These are phyloP conservation scores for Pyrochroa serraticornis DNA, from an alignment of 2,888 invertebrate species.

Conservation along the genomic window DNA sequence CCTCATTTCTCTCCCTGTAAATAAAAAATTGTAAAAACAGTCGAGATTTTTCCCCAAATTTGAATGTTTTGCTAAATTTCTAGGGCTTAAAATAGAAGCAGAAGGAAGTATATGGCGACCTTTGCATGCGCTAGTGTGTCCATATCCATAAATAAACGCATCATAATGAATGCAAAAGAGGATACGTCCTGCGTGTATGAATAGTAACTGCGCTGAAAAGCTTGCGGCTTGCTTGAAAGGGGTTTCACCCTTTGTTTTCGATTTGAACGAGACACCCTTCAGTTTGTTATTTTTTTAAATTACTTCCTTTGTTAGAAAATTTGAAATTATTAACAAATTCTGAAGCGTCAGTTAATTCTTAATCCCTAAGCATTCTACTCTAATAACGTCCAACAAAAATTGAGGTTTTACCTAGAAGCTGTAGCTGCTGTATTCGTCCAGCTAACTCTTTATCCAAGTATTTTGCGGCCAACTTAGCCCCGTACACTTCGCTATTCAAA, in stretches of 20 bases:
- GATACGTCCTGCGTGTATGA: not conserved
- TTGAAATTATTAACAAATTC: too few species aligned
- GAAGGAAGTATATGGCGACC: not conserved
- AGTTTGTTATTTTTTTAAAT: too few species aligned
- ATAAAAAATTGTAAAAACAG: not conserved
- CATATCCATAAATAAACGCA: not conserved
- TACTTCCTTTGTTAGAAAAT: too few species aligned
- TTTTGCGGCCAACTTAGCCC: slow-evolving; percentile 82
- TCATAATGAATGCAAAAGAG: not conserved
- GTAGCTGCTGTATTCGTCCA: slow-evolving; percentile 83
- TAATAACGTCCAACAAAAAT: too few species aligned
- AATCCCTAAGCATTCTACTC: too few species aligned
- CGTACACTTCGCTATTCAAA: slow-evolving; percentile 81
- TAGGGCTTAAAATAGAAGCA: too few species aligned
- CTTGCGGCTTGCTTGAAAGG: too few species aligned
- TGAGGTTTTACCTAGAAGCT: slow-evolving; percentile 76
- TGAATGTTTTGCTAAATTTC: not conserved
- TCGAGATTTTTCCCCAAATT: not conserved
- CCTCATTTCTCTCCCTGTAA: slow-evolving; percentile 71
- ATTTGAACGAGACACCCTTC: too few species aligned
- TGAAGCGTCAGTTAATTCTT: too few species aligned
- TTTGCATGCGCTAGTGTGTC: not conserved
- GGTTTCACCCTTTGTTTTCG: too few species aligned
- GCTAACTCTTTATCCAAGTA: slow-evolving; percentile 86
- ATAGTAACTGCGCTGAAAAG: too few species aligned